Conservation (phyloP, 1,140 invertebrate species). For the Drosophila ambigua region DNA sequence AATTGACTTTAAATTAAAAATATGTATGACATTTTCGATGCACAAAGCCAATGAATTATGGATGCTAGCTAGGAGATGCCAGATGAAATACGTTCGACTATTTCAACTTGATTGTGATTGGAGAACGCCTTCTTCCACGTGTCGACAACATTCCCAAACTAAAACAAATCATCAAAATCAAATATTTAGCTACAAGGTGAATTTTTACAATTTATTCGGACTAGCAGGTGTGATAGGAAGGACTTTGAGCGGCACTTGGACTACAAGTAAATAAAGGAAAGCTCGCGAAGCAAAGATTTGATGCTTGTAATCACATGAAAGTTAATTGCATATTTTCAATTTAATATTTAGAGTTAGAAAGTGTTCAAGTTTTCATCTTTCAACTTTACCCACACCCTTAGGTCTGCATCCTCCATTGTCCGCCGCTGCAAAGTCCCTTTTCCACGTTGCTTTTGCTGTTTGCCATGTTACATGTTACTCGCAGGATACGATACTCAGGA, state of each 20-base stretch:
- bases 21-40: background rate
- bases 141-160: no score
- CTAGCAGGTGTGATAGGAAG: no score
- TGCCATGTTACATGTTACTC: slow-evolving; percentile 19
- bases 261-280: background rate
- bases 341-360: slow-evolving; percentile 7
- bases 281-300: background rate
- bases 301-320: slow-evolving; percentile 16
- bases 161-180: background rate
- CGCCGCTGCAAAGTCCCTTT: slow-evolving; percentile 35
- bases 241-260: no score
- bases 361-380: slow-evolving; percentile 39
- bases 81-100: background rate
- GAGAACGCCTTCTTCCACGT: no score
- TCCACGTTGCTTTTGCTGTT: slow-evolving; percentile 23
- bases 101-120: background rate
- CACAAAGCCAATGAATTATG: slow-evolving; percentile 15
- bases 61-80: background rate
- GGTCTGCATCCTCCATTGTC: slow-evolving; percentile 5
- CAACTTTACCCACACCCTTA: slow-evolving; percentile 10
- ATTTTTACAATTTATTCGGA: no score
- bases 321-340: slow-evolving; percentile 4
- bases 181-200: background rate
- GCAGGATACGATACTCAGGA: slow-evolving; percentile 14
- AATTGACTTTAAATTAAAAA: slow-evolving; percentile 33